These are phyloP conservation scores for Torymus auratus DNA, from an alignment of 2,888 invertebrate species.

Conservation along the genomic window DNA sequence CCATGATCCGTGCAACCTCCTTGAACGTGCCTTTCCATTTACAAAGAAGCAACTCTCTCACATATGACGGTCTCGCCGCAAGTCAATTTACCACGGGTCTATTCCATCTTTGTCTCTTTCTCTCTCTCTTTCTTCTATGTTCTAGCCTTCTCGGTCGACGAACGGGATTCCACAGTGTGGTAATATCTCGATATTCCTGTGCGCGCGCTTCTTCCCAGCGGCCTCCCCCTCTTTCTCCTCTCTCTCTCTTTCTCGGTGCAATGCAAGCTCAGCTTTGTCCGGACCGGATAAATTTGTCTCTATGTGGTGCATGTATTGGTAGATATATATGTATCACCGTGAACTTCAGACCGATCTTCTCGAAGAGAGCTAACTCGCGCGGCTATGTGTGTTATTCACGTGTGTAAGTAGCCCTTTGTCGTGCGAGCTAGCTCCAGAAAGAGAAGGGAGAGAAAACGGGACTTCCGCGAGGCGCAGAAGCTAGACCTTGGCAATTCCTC, in stretches of 20 bases:
- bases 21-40: too few relatives aligned
- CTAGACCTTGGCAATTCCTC: neutral
- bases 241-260: neutral
- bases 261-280: constrained; percentile 43
- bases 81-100: constrained; percentile 40
- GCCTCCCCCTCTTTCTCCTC: neutral
- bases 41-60: too few relatives aligned
- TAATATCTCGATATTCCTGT: constrained; percentile 11
- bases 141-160: neutral
- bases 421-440: too few relatives aligned
- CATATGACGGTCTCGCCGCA: constrained; percentile 27
- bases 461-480: neutral
- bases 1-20: neutral
- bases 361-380: neutral
- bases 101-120: constrained; percentile 12
- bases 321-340: neutral
- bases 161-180: constrained; percentile 29
- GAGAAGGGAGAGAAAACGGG: neutral
- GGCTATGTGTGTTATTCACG: neutral
- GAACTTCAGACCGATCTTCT: constrained; percentile 21
- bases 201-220: neutral
- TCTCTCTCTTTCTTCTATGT: too few relatives aligned
- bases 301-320: neutral
- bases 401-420: neutral
- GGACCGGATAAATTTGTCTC: constrained; percentile 30